These are phyloP conservation scores for Nomada ruficornis DNA, from an alignment of 2,888 invertebrate genomes.

Conservation along the genomic window DNA sequence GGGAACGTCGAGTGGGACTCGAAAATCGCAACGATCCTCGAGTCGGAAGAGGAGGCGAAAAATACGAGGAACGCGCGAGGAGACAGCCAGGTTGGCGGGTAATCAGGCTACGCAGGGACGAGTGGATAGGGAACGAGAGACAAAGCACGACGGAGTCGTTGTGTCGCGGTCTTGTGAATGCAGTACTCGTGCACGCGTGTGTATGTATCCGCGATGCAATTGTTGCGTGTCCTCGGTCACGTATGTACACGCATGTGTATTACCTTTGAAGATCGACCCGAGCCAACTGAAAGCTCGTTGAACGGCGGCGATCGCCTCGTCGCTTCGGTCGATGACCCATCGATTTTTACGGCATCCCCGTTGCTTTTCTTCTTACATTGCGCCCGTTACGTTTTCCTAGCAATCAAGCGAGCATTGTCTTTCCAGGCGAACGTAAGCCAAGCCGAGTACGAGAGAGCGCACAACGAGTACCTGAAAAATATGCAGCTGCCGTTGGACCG, in stretches of 20 bases:
- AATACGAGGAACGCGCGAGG: neutral
- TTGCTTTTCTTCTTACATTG: constrained; percentile 32
- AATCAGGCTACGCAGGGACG: constrained; percentile 8
- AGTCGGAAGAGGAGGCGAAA: constrained; percentile 1
- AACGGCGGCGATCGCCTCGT: neutral
- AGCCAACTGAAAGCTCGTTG: constrained; percentile 54
- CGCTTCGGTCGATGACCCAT: neutral
- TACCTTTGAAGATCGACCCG: neutral
- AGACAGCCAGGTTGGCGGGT: constrained; percentile 14
- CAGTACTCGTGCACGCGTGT: too few species aligned
- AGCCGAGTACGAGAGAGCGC: constrained; percentile 87
- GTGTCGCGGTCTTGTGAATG: too few species aligned
- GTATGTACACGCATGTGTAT: too few species aligned
- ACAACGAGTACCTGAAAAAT: constrained; percentile 86
- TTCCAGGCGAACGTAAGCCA: constrained; percentile 89
- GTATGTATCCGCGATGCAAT: too few species aligned
- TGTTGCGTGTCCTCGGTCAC: too few species aligned
- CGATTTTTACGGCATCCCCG: neutral
- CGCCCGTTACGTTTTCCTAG: too few species aligned
- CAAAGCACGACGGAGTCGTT: neutral
- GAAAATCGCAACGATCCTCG: constrained; percentile 42
- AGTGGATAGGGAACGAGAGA: constrained; percentile 20
- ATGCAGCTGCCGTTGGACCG: constrained; percentile 71
- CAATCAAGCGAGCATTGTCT: constrained; percentile 37
- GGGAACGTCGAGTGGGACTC: constrained; percentile 27